phyloP scores from a whole-genome alignment of 2,113 vertebrate genomes.

The Pituophis catenifer region DNA sequence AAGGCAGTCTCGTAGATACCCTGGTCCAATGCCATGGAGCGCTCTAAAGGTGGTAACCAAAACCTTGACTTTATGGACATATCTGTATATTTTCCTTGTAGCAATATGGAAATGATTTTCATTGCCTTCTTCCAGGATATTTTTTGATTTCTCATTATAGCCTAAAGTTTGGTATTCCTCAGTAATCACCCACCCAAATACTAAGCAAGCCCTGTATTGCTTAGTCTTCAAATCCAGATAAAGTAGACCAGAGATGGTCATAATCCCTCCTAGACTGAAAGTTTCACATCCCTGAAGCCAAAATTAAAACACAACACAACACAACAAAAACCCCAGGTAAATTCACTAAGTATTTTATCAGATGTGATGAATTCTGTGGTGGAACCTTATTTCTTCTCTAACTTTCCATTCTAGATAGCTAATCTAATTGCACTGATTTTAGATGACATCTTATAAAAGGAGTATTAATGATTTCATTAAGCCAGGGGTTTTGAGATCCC shows the following conservation, averaged over 20 bases:
- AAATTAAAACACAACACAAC: neutral
- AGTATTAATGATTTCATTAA: constrained; percentile 32
- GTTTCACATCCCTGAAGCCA: neutral
- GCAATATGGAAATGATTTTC: neutral
- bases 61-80: neutral
- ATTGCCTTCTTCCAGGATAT: neutral
- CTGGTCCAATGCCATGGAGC: too few species aligned
- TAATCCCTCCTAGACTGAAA: constrained; percentile 1
- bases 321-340: neutral
- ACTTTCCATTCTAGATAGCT: neutral
- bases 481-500: constrained; percentile 16
- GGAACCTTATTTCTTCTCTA: neutral
- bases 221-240: neutral
- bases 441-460: constrained; percentile 17
- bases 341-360: neutral
- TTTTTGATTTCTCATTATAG: neutral
- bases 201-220: neutral
- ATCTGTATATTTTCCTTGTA: neutral
- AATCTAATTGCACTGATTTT: neutral
- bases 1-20: too few species aligned
- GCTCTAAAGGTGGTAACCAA: too few species aligned
- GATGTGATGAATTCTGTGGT: neutral
- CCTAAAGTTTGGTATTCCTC: neutral
- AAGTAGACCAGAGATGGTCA: neutral
- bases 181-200: neutral